Conservation (phyloP, 2,113 vertebrate species). For the Thryonomys swinderianus region DNA sequence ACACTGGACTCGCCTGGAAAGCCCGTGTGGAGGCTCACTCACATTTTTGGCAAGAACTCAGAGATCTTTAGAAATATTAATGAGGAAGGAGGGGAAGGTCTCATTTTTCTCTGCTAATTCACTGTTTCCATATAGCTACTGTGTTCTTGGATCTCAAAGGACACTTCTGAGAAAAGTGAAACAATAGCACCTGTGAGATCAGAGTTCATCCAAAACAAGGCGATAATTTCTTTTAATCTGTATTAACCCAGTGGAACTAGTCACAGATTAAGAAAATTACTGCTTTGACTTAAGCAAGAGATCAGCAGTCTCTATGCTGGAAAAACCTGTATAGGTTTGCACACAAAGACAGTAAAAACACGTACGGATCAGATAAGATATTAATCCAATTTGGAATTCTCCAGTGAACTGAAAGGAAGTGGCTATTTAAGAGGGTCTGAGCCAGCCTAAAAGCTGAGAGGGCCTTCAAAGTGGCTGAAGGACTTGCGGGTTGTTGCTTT, state of each 20-base stretch:
- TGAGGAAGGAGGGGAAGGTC: conserved; percentile 42
- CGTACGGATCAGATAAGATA: conserved; percentile 65
- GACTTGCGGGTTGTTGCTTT: not conserved
- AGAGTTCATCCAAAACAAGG: conserved; percentile 76
- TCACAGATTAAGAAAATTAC: conserved; percentile 69
- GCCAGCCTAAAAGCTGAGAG: not conserved
- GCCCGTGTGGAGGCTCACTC: not conserved
- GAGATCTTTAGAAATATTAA: conserved; percentile 55
- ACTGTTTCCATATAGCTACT: conserved; percentile 69
- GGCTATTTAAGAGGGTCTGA: not conserved
- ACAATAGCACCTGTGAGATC: conserved; percentile 73
- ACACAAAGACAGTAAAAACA: conserved; percentile 25
- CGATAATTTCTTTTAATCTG: conserved; percentile 77
- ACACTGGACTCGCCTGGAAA: not conserved
- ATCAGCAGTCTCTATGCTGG: conserved; percentile 58
- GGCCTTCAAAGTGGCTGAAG: not conserved
- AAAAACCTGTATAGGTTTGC: conserved; percentile 44
- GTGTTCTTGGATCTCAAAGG: conserved; percentile 77
- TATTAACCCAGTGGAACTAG: conserved; percentile 51
- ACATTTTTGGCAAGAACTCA: conserved; percentile 49
- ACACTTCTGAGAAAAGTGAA: conserved; percentile 74
- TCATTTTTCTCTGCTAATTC: conserved; percentile 70
- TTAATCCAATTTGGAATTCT: conserved; percentile 73
- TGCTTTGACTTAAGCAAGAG: conserved; percentile 55
- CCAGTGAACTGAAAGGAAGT: conserved; percentile 48